Evolutionary conservation across 2,113 vertebrate genomes (phyloP).

Genomic region (Pandion haliaetus): DNA sequence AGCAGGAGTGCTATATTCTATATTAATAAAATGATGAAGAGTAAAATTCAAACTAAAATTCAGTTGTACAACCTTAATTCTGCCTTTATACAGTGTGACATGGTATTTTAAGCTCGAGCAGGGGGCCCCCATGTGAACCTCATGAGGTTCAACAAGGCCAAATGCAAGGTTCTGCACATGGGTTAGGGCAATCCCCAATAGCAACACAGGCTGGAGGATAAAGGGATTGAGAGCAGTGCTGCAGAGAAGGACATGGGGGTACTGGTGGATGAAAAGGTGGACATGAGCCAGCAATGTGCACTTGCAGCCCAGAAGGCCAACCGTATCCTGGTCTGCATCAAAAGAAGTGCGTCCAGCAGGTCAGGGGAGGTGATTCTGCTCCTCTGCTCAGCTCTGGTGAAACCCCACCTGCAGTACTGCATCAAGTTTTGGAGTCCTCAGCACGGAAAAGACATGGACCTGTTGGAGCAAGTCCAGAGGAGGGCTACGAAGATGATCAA

Average conservation of each 20-base stretch:
- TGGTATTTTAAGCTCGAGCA: background rate
- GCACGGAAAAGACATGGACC: background rate
- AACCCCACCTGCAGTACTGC: fast-evolving
- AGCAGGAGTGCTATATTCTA: background rate
- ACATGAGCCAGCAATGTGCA: fast-evolving
- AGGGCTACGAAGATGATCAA: background rate
- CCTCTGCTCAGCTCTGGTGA: background rate
- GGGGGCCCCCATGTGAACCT: background rate
- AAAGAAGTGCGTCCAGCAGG: fast-evolving
- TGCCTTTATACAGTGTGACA: background rate
- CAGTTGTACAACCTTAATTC: background rate
- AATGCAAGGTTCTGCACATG: background rate
- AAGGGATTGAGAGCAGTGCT: background rate
- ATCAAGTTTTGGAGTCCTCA: background rate
- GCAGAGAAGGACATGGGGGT: background rate
- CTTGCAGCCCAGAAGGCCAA: background rate
- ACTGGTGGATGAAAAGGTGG: background rate
- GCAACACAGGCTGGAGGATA: background rate
- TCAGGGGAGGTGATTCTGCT: fast-evolving
- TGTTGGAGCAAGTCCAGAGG: background rate
- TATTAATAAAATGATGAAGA: background rate
- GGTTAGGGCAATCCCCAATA: fast-evolving
- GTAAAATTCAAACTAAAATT: background rate
- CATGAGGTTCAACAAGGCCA: background rate
- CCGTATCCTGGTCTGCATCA: too few species aligned